Evolutionary conservation across 2,113 vertebrate species (phyloP).

Genomic region (Pipa parva): DNA sequence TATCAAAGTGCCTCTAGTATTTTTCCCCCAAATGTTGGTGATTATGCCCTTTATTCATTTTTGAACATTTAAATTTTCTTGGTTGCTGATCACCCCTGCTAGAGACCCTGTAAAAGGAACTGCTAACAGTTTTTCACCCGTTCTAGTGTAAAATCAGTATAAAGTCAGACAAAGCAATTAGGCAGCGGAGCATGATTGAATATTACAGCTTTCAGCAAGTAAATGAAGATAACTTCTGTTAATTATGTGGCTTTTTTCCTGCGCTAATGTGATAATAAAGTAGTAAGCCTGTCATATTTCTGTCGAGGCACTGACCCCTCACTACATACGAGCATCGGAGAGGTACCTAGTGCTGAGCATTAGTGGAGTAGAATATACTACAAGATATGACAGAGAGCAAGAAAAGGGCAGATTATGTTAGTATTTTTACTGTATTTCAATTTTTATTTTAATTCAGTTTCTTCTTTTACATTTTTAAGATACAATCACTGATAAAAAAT

Average conservation of each 20-base stretch:
- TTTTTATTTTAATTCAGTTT: not conserved
- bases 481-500: too few relatives aligned
- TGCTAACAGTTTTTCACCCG: not conserved
- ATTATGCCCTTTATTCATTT: too few relatives aligned
- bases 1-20: too few relatives aligned
- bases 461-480: not conserved
- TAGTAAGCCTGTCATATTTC: slow-evolving; percentile 54
- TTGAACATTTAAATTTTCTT: too few relatives aligned
- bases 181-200: slow-evolving; percentile 47
- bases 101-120: not conserved
- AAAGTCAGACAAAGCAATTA: slow-evolving; percentile 57
- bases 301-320: slow-evolving; percentile 51
- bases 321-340: slow-evolving; percentile 17
- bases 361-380: slow-evolving; percentile 35
- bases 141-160: slow-evolving; percentile 17
- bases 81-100: too few relatives aligned
- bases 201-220: slow-evolving; percentile 53
- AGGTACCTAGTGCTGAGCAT: slow-evolving; percentile 12
- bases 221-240: slow-evolving; percentile 63
- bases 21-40: too few relatives aligned
- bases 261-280: slow-evolving; percentile 60
- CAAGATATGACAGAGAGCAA: not conserved
- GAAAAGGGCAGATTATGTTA: not conserved
- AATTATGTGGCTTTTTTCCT: slow-evolving; percentile 57
- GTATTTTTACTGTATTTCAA: not conserved